Conservation (phyloP, 2,888 invertebrate species). For the Aphodius sticticus region DNA sequence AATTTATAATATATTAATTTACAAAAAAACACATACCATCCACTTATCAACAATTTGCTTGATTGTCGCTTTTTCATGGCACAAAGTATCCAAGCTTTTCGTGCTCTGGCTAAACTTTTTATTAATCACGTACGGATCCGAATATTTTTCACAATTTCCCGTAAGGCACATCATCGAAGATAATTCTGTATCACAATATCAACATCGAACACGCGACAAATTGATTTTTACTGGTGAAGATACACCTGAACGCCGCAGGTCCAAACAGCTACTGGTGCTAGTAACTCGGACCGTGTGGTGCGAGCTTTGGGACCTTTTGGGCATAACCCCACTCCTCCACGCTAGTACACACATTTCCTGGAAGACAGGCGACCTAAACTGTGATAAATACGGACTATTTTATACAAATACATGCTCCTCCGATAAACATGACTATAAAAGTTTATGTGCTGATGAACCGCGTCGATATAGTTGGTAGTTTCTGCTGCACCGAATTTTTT, state of each 20-base stretch:
- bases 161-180: not conserved
- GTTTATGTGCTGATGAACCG: not conserved
- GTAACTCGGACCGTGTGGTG: not conserved
- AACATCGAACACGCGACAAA: not conserved
- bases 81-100: not conserved
- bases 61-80: not conserved
- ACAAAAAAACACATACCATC: not conserved
- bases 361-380: not conserved
- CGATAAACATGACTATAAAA: not conserved
- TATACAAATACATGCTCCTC: not conserved
- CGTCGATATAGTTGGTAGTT: not conserved
- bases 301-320: not conserved
- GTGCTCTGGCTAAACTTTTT: not conserved
- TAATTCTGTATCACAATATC: not conserved
- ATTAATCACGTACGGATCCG: not conserved
- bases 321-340: not conserved
- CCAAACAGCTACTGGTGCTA: not conserved
- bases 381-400: not conserved
- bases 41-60: not conserved
- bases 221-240: not conserved
- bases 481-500: not conserved
- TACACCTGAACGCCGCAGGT: not conserved
- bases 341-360: not conserved
- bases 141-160: not conserved
- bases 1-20: too few species aligned